phyloP scores from a whole-genome alignment of 2,113 vertebrate species.

The Odontesthes bonariensis region DNA sequence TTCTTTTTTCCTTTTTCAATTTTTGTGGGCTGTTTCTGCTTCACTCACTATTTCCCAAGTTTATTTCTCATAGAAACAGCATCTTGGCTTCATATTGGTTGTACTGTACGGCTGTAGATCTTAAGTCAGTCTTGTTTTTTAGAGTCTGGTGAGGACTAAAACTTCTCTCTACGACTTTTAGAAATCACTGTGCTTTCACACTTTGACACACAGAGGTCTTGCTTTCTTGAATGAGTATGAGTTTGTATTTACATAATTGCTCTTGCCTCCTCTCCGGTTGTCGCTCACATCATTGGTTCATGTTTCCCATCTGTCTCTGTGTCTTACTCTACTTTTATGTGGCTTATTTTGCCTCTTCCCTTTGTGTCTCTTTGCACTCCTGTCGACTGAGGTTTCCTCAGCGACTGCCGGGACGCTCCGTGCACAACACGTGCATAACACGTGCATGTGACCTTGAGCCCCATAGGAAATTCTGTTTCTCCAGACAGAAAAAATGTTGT shows the following conservation, averaged over 20 bases:
- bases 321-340: conserved; percentile 24
- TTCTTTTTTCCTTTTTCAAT: neutral
- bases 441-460: conserved; percentile 37
- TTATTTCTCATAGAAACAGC: neutral
- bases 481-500: conserved; percentile 59
- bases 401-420: conserved; percentile 39
- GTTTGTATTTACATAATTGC: neutral
- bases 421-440: neutral
- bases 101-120: neutral
- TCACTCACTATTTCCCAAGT: neutral
- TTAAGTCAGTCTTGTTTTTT: neutral
- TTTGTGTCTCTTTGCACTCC: conserved; percentile 43
- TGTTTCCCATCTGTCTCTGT: conserved; percentile 10
- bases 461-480: conserved; percentile 63
- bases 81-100: neutral
- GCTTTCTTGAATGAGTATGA: neutral
- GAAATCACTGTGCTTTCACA: neutral
- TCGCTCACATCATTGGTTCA: neutral
- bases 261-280: conserved; percentile 1
- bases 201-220: neutral
- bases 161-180: neutral
- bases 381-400: conserved; percentile 63
- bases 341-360: conserved; percentile 33
- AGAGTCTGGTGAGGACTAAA: no score
- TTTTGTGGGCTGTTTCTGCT: neutral